Conservation (phyloP, 2,113 vertebrate genomes). For the Gobiocypris rarus region DNA sequence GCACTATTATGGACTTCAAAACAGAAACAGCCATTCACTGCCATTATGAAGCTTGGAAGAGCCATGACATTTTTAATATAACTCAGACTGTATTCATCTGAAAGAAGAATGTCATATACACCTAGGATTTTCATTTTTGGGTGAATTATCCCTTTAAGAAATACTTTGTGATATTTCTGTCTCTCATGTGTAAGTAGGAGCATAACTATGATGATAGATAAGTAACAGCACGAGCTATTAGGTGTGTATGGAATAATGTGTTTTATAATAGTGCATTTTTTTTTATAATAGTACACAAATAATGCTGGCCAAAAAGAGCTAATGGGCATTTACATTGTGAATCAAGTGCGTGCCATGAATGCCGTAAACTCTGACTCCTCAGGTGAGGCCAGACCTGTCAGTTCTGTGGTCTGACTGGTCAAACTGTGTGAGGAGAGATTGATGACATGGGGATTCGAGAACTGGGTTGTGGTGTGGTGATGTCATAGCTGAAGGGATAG, state of each 20-base stretch:
- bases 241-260: neutral
- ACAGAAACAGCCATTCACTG: too few relatives aligned
- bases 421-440: constrained; percentile 30
- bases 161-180: neutral
- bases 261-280: neutral
- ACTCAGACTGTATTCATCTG: too few relatives aligned
- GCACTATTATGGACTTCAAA: too few relatives aligned
- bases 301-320: neutral
- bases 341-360: constrained; percentile 7
- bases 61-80: too few relatives aligned
- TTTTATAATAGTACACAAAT: neutral
- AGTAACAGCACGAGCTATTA: neutral
- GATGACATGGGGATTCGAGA: constrained; percentile 52
- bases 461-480: constrained; percentile 49
- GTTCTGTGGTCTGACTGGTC: constrained; percentile 39
- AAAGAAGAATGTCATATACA: too few relatives aligned
- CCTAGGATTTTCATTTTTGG: too few relatives aligned
- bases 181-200: neutral
- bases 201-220: neutral
- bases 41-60: too few relatives aligned
- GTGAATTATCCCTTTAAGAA: too few relatives aligned
- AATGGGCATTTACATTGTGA: neutral
- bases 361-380: constrained; percentile 31
- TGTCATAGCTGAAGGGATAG: constrained; percentile 56
- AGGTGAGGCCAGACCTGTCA: constrained; percentile 36